phyloP scores from a whole-genome alignment of 2,888 invertebrate genomes.

The Rhagonycha lutea region DNA sequence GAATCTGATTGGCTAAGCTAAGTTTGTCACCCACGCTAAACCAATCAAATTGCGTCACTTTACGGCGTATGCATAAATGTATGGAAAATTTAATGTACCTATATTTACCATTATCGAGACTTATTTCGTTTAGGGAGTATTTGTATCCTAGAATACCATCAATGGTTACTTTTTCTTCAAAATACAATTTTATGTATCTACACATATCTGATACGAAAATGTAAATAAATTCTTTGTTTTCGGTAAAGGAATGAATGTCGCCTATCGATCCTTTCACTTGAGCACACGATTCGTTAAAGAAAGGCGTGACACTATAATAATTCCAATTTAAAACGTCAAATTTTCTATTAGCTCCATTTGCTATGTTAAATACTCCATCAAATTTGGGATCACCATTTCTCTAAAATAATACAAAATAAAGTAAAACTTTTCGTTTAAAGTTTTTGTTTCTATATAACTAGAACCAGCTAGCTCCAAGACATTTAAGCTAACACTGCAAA shows the following conservation, averaged over 20 bases:
- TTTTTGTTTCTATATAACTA: no score
- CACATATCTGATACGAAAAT: slow-evolving; percentile 79
- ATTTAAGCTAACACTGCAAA: no score
- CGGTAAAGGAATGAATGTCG: slow-evolving; percentile 74
- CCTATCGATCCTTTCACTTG: slow-evolving; percentile 74
- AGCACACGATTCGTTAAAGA: slow-evolving; percentile 62
- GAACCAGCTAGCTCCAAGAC: no score
- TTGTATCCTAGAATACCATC: slow-evolving; percentile 68
- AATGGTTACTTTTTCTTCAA: slow-evolving; percentile 60
- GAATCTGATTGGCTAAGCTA: no score
- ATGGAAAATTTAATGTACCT: background rate
- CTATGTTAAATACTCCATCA: slow-evolving; percentile 78
- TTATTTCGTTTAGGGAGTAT: slow-evolving; percentile 64
- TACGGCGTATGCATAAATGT: no score
- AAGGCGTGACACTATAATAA: slow-evolving; percentile 60
- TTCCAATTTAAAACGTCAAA: slow-evolving; percentile 81
- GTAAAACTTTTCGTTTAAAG: no score
- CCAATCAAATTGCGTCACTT: no score
- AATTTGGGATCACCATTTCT: slow-evolving; percentile 74
- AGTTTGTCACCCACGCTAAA: no score
- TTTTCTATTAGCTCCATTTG: slow-evolving; percentile 68
- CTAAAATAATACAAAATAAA: slow-evolving; percentile 58
- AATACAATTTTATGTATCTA: slow-evolving; percentile 67
- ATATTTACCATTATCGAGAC: slow-evolving; percentile 68
- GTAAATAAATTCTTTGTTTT: slow-evolving; percentile 60